Percentiles rank a stretch among this genome's conserved stretches.
Evolutionary conservation across 2,888 invertebrate genomes (phyloP).

Genomic region (Branchinecta sandiegonensis): DNA sequence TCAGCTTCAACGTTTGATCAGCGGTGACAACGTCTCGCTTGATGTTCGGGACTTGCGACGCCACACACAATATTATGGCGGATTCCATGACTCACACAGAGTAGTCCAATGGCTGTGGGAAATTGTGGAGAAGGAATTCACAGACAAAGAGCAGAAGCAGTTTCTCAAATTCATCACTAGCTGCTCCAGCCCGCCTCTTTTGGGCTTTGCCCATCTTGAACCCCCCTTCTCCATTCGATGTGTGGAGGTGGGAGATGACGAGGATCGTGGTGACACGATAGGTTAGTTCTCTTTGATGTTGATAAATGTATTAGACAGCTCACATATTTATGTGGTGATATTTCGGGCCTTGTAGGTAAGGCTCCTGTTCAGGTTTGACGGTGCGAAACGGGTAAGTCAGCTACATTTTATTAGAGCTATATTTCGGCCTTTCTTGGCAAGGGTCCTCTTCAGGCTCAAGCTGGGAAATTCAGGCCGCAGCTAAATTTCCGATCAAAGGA

Average conservation of each 20-base stretch:
- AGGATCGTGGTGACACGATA: constrained; percentile 74
- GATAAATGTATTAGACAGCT: no score
- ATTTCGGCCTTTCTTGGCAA: no score
- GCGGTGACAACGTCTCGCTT: constrained; percentile 85
- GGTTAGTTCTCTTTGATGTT: constrained; percentile 38
- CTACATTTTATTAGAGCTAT: no score
- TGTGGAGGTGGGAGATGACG: constrained; percentile 97
- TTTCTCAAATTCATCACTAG: constrained; percentile 94
- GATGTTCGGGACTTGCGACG: constrained; percentile 71
- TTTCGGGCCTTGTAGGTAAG: no score
- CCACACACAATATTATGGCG: constrained; percentile 97
- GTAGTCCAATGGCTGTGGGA: constrained; percentile 99
- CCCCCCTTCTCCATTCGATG: constrained; percentile 97
- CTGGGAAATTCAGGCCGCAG: no score
- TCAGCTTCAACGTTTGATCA: constrained; percentile 77
- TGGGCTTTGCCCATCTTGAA: constrained; percentile 90
- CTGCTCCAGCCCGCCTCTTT: constrained; percentile 88
- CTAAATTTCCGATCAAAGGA: no score
- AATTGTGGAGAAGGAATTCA: constrained; percentile 86
- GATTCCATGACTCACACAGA: constrained; percentile 93
- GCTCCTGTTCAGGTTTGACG: no score
- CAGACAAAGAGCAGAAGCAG: constrained; percentile 72
- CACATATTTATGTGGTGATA: no score
- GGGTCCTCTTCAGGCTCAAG: no score
- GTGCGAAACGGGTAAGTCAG: no score